phyloP scores from a whole-genome alignment of 2,888 invertebrate species.

The Agrochola lota region DNA sequence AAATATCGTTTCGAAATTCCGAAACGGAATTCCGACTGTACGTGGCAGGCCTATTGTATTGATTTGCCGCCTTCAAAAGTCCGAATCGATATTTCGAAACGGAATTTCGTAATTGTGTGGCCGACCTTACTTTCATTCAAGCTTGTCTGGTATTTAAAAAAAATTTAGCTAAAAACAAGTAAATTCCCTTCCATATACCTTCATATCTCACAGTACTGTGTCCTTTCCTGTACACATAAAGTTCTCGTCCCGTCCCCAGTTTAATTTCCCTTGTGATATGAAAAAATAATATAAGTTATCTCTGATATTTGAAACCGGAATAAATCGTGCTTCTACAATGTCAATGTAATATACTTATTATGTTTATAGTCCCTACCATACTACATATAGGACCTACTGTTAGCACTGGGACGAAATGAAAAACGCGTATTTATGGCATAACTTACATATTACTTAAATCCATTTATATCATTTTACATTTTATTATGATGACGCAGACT shows the following conservation, averaged over 20 bases:
- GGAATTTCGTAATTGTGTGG: too few relatives aligned
- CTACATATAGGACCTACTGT: too few relatives aligned
- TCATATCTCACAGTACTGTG: neutral
- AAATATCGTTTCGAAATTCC: too few relatives aligned
- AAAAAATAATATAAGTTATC: constrained; percentile 18
- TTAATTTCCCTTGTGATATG: constrained; percentile 42
- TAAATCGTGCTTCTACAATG: constrained; percentile 9
- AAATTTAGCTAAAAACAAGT: neutral
- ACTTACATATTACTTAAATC: neutral
- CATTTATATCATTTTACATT: neutral
- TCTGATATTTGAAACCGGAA: constrained; percentile 6
- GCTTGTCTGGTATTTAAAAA: neutral
- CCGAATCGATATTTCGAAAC: too few relatives aligned
- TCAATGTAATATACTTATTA: constrained; percentile 1
- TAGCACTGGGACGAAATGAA: neutral
- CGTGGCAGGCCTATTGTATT: too few relatives aligned
- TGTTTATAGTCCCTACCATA: too few relatives aligned
- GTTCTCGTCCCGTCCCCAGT: neutral
- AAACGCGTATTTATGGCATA: neutral
- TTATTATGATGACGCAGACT: neutral
- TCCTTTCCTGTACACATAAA: constrained; percentile 1
- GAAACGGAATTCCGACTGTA: too few relatives aligned
- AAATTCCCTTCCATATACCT: neutral
- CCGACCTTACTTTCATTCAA: neutral
- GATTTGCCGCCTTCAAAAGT: too few relatives aligned